Base-by-base conservation (phyloP, 2,888 invertebrate species). In the Homarus gammarus region DNA sequence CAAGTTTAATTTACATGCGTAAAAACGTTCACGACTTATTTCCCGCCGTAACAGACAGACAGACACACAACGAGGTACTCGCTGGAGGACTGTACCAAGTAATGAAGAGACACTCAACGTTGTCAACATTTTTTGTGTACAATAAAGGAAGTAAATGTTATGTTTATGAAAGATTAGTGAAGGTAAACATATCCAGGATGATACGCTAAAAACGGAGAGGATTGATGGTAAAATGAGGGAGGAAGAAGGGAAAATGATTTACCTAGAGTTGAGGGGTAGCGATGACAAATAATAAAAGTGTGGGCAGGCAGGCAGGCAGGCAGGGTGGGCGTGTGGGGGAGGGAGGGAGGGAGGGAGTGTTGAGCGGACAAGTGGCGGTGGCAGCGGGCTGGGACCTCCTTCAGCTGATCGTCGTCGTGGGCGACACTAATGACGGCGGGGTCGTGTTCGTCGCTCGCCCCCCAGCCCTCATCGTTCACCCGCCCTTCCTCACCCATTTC, bases 341-440 rank as follows among this genome's bases (percentile, higher is more conserved):
- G 31, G 51, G 15, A 31, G 31, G 38, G 1, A 22, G 44, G 33
- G 22, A 36, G 5, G 36, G 64, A 31, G 82, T 82, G 73, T 51
- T 61, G 85, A 85, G 85, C 85, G 85, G 85, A 85, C 85, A 85
- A 85, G 85, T 85, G 85, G 85, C 85, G 85, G 85, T 49, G 77
- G 44, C 44, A 56, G 85, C 22, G 49, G 68, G 49, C 64, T 75
- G 33, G 75, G 36, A 36, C 36, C 38, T 75, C 73, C 82, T 88
- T 88, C 49, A 88, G 68, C 85, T 85, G 85, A 85, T 85, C 85
- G 85, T 64, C 85, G 64, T 68, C 44, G 40, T 44, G 85, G 85
- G 33, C 61, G 44, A 85, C 85, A 85, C 85, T 85, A 85, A 85
- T 85, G 85, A 85, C 78, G 85, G 78, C 12, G 44, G 33, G 22